phyloP scores from a whole-genome alignment of 2,888 invertebrate genomes.

The Charanyca ferruginea region DNA sequence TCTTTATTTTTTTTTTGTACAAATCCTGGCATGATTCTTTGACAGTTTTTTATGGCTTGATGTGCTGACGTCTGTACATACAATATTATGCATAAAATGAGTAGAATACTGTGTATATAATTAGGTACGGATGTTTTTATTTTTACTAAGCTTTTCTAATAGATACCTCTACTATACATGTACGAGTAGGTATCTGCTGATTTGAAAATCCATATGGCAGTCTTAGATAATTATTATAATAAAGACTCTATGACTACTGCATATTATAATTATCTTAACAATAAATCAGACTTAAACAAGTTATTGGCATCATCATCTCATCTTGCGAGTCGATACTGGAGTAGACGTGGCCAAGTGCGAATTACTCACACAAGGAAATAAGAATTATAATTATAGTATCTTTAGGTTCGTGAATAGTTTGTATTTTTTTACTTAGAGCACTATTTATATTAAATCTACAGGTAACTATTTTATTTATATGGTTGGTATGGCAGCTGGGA shows the following conservation, averaged over 20 bases:
- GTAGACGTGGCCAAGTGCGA: slow-evolving; percentile 30
- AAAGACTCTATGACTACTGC: not conserved
- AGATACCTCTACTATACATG: not conserved
- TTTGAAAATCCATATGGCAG: not conserved
- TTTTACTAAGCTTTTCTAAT: not conserved
- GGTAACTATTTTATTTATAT: no score
- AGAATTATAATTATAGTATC: not conserved
- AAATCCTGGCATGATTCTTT: no score
- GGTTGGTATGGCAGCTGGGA: no score
- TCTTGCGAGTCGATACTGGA: slow-evolving; percentile 14
- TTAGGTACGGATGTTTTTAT: no score
- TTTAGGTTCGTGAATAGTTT: not conserved
- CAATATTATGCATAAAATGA: no score
- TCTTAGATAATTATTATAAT: slow-evolving; percentile 2
- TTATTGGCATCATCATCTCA: slow-evolving; percentile 29
- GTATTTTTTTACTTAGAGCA: not conserved
- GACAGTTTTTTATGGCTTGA: no score
- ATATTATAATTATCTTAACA: slow-evolving; percentile 10
- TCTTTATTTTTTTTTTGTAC: no score
- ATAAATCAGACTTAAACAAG: slow-evolving; percentile 26
- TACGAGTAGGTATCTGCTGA: no score
- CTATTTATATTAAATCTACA: no score
- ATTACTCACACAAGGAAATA: slow-evolving; percentile 17
- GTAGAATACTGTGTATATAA: no score
- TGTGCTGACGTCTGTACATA: no score